These are phyloP conservation scores for Shargacucullia verbasci DNA, from an alignment of 2,888 invertebrate species.

Conservation along the genomic window DNA sequence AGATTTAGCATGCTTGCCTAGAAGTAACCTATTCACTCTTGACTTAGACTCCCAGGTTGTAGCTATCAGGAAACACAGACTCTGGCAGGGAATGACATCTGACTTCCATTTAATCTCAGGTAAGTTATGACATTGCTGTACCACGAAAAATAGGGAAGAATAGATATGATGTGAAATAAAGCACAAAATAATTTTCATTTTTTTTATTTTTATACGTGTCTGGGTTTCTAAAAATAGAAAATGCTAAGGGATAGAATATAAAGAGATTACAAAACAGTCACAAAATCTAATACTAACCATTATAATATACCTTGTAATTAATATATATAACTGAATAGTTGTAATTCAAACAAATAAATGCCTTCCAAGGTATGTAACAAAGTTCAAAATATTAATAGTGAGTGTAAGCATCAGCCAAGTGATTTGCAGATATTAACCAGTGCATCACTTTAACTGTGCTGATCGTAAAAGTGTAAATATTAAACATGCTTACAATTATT, in stretches of 20 bases:
- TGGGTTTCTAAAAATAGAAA: slow-evolving; percentile 86
- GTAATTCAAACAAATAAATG: slow-evolving; percentile 37
- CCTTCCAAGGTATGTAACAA: slow-evolving; percentile 20
- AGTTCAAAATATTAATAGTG: slow-evolving; percentile 39
- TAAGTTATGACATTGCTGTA: too few species aligned
- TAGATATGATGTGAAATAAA: slow-evolving; percentile 32
- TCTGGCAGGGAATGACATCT: too few species aligned
- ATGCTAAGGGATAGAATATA: slow-evolving; percentile 82
- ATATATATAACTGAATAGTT: slow-evolving; percentile 48
- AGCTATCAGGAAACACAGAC: too few species aligned
- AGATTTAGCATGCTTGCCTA: too few species aligned
- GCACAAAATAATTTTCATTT: slow-evolving; percentile 60
- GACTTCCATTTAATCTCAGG: too few species aligned
- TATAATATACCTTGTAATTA: slow-evolving; percentile 55
- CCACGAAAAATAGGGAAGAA: too few species aligned
- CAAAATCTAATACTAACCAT: slow-evolving; percentile 71
- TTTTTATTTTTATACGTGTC: slow-evolving; percentile 76
- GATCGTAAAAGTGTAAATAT: slow-evolving; percentile 47
- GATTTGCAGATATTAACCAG: slow-evolving; percentile 70
- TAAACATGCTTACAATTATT: slow-evolving; percentile 54
- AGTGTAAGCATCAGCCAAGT: slow-evolving; percentile 62
- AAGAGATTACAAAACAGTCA: slow-evolving; percentile 82
- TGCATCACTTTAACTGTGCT: slow-evolving; percentile 65
- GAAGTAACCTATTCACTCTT: too few species aligned
- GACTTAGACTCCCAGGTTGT: too few species aligned